These are phyloP conservation scores for Coregonus ussuriensis DNA, from an alignment of 2,797 vertebrate genomes.

Conservation along the genomic window DNA sequence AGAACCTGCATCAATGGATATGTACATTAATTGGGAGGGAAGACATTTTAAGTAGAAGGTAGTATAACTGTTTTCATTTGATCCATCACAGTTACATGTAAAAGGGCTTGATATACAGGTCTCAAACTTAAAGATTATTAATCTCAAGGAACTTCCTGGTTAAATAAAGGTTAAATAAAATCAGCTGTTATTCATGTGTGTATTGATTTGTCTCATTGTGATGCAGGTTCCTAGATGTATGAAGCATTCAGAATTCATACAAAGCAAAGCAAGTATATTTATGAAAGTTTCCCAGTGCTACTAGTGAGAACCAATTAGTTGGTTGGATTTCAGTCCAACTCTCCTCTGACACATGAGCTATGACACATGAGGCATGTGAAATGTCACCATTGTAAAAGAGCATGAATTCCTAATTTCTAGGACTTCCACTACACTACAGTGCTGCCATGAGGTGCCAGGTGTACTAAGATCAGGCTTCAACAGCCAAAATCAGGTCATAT, in stretches of 20 bases:
- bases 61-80: neutral
- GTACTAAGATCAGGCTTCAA: too few relatives aligned
- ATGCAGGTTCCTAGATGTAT: neutral
- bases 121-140: neutral
- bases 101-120: neutral
- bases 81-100: neutral
- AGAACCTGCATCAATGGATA: neutral
- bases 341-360: neutral
- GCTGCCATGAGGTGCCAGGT: neutral
- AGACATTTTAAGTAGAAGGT: neutral
- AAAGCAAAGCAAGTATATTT: neutral
- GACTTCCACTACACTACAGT: neutral
- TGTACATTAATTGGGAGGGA: neutral
- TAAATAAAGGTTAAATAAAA: neutral
- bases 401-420: neutral
- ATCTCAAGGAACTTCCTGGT: neutral
- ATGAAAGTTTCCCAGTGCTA: neutral
- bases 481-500: too few relatives aligned
- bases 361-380: neutral
- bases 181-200: neutral
- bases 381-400: neutral
- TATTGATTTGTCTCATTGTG: neutral
- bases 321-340: neutral
- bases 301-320: neutral
- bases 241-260: neutral